A percentile compares a stretch with the other conserved stretches of the same genome.
These are phyloP conservation scores for Acomys russatus DNA, from an alignment of 2,797 vertebrate genomes.

Conservation along the genomic window DNA sequence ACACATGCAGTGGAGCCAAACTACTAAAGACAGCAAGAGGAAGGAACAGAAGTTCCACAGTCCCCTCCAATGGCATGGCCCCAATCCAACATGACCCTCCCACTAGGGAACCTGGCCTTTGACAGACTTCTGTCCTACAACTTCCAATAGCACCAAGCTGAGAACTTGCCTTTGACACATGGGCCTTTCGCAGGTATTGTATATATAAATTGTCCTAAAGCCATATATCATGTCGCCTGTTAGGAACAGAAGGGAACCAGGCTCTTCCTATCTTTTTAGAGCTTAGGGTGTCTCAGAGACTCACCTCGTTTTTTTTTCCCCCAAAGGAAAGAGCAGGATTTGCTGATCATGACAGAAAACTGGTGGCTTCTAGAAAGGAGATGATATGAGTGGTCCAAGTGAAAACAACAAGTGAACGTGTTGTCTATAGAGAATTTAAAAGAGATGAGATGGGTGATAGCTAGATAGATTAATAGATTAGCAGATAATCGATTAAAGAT, in stretches of 20 bases:
- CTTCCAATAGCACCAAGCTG: not conserved
- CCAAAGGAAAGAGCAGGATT: not conserved
- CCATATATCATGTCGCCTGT: not conserved
- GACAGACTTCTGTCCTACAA: not conserved
- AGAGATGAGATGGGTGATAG: not conserved
- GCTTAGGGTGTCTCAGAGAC: not conserved
- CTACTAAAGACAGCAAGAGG: not conserved
- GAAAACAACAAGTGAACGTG: not conserved
- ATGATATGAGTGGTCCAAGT: not conserved
- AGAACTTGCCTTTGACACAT: not conserved
- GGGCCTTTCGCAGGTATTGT: not conserved
- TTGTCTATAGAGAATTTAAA: slow-evolving; percentile 9
- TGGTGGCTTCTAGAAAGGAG: not conserved
- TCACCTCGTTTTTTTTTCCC: not conserved
- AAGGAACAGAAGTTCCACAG: not conserved
- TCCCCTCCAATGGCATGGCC: not conserved
- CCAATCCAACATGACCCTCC: not conserved
- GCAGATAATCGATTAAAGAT: no score
- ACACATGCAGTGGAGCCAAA: not conserved
- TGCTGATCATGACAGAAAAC: not conserved
- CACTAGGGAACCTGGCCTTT: not conserved
- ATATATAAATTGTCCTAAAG: not conserved
- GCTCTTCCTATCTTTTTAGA: not conserved
- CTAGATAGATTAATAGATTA: not conserved
- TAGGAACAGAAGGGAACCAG: not conserved